Evolutionary conservation across 23 tunicate genomes (phyloP), one percentile per base, ranked within the genome.

Genomic region (Halocynthia aurantium): DNA sequence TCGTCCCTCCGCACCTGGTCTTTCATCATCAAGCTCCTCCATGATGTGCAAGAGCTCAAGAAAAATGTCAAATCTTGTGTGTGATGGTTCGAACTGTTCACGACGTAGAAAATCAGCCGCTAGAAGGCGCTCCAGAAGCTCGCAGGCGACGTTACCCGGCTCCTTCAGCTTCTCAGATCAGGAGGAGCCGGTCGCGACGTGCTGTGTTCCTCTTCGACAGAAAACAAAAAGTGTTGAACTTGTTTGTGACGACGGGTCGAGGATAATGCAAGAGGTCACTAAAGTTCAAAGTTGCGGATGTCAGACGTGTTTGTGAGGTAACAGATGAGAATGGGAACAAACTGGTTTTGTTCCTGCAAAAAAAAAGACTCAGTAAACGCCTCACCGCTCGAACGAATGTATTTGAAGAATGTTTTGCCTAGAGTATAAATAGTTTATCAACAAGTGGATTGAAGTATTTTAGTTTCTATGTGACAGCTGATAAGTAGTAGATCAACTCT

Each of bases 241-340:
- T 84, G 62, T 51, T 6, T 91, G 97, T 61, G 80, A 76, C 13
- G 87, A 91, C 72, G 91, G 97, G 60, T 65, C 81, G 0, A 15
- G 13, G 9, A 77, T 77, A 10, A 61, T 52, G 51, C 86, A 81
- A 22, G 54, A 56, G 52, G 71, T 91, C 52, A 76, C 84, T 15
- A 85, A 81, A 67, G 81, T 91, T 6, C 69, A 76, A 67, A 83
- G 84, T 62, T 91, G 97, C 62, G 91, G 84, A 22, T 91, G 97
- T 67, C 80, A 85, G 65, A 60, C 89, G 18, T 89, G 89, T 57
- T 51, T 44, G 49, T 81, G 50, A 71, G 77, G 72, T 68, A 68
- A 21, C 44, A 31, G 44, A 31, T 4, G 44, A 31, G 44, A 31
- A 31, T 31, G 44, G 44, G 44, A 31, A 31, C 44, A 31, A 31